Base-by-base conservation (phyloP, 2,888 invertebrate species). In the Helicoverpa assulta region DNA sequence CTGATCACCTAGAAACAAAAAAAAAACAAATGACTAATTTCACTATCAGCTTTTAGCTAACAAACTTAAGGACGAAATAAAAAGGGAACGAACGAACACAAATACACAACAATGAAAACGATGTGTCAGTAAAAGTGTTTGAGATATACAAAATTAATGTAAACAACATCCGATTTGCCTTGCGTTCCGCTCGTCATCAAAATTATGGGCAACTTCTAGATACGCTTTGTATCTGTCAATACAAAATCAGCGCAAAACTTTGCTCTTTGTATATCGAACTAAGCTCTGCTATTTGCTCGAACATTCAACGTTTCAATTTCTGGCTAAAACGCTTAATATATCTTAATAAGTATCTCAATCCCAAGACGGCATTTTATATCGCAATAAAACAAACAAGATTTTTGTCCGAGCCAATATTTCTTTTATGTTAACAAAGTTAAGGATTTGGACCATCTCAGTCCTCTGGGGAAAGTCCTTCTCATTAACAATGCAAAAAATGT, bases 401-500 rank as follows among this genome's bases (percentile, higher is more conserved):
- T 80, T 78, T 74, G 68, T 62, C 67, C 67, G 63, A 78, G 74
- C 75, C 76, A 70, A 71, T 78, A 82, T 76, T 26, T 70, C 78
- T 79, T 84, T 82, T 77, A 84, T 78, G 74, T 71, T 79, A 81
- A 81, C 74, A 74, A 77, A 80, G 78, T 70, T 68, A 72, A 70
- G 76, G 76, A 73, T 73, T 79, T 77, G 40, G 64, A 53, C 63
- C 62, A 76, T 61, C 60, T 66, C 59, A n/a, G 61, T 55, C 54
- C 78, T 80, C 83, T 7, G 33, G 59, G 51, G 83, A 76, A 73
- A 51, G 65, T 71, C 61, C 65, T 74, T 29, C 70, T 78, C 80
- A 81, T 82, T 83, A 84, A 79, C 74, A 80, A 83, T 84, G 78
- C 72, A 74, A 76, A 75, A 70, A 80, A 73, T 66, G 65, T 78